Evolutionary conservation across 2,113 vertebrate species (phyloP).

Genomic region (Leiothrix lutea): DNA sequence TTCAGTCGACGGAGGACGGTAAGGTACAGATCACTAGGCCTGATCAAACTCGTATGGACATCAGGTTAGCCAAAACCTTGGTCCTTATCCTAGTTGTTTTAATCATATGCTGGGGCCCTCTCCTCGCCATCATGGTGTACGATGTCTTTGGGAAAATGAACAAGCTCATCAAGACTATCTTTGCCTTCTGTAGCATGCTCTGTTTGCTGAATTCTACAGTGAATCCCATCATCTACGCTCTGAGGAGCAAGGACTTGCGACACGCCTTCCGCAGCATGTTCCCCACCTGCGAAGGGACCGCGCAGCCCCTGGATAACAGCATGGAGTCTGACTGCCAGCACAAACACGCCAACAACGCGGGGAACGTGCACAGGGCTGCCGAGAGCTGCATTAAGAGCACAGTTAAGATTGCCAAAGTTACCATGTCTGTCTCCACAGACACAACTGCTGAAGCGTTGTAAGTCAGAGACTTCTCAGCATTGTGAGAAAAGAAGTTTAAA

Average conservation of each 20-base stretch:
- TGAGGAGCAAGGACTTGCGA: slow-evolving; percentile 96
- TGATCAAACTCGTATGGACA: slow-evolving; percentile 97
- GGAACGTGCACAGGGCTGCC: slow-evolving; percentile 90
- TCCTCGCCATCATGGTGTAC: slow-evolving; percentile 98
- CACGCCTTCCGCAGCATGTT: slow-evolving; percentile 95
- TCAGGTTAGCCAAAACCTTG: slow-evolving; percentile 96
- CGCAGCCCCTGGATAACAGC: slow-evolving; percentile 95
- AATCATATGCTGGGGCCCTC: slow-evolving; percentile 98
- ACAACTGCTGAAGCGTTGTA: slow-evolving; percentile 95
- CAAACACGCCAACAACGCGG: slow-evolving; percentile 82
- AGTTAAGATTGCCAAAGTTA: slow-evolving; percentile 99
- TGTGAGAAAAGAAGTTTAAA: slow-evolving; percentile 36
- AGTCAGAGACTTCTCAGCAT: slow-evolving; percentile 47
- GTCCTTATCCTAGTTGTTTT: slow-evolving; percentile 96
- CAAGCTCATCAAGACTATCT: slow-evolving; percentile 94
- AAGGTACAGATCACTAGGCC: slow-evolving; percentile 94
- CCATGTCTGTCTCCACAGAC: slow-evolving; percentile 99
- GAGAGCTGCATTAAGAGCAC: slow-evolving; percentile 99
- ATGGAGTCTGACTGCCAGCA: slow-evolving; percentile 97
- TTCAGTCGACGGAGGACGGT: slow-evolving; percentile 92
- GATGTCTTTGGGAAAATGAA: slow-evolving; percentile 99
- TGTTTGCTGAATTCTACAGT: slow-evolving; percentile 97
- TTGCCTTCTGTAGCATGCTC: slow-evolving; percentile 98
- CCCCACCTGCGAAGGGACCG: slow-evolving; percentile 84
- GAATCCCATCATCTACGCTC: slow-evolving; percentile 97